Evolutionary conservation across 2,888 invertebrate species (phyloP), one percentile per base, ranked within the genome.

Genomic region (Noctua janthina): DNA sequence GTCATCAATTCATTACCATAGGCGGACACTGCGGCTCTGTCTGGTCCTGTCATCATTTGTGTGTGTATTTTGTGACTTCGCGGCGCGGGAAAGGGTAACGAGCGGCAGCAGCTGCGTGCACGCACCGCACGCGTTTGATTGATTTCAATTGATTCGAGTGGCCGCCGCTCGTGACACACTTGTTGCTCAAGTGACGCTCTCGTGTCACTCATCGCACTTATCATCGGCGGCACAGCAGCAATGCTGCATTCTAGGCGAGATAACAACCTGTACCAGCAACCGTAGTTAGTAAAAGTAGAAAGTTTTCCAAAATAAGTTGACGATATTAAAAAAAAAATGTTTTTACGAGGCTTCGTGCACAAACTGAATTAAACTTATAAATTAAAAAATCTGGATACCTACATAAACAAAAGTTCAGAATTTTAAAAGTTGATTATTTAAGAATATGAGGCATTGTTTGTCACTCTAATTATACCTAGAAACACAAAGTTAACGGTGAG

Each of bases 71-170:
- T 43, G 4, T 17, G 46, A 8, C 6, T 51, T n/a, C 17, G n/a
- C 17, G 13, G 23, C n/a, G 46, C 49, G 23, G 6, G 35, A 29
- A 66, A 51, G 17, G 43, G 70, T 66, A 66, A 49, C 11, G 51
- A 75, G 80, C 68, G 49, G 51, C 68, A 29, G 69, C 77, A 77
- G 70, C 76, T 66, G 82, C 62, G 69, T 20, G 66, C 15, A 17
- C 75, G 66, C 54, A n/a, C 64, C 76, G 51, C 54, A 29, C 46
- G 64, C n/a, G 51, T 73, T 84, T 81, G 71, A 87, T 85, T 87
- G 59, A 85, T 74, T 76, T 81, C 79, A 87, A 87, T 87, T 87
- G 85, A 78, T 76, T 46, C 20, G 76, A 80, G 82, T 68, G 29
- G 49, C 35, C 39, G 54, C 67, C 78, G 46, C 49, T 20, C 8